These are phyloP conservation scores for Astur gentilis DNA, from an alignment of 2,113 vertebrate species.

Conservation along the genomic window DNA sequence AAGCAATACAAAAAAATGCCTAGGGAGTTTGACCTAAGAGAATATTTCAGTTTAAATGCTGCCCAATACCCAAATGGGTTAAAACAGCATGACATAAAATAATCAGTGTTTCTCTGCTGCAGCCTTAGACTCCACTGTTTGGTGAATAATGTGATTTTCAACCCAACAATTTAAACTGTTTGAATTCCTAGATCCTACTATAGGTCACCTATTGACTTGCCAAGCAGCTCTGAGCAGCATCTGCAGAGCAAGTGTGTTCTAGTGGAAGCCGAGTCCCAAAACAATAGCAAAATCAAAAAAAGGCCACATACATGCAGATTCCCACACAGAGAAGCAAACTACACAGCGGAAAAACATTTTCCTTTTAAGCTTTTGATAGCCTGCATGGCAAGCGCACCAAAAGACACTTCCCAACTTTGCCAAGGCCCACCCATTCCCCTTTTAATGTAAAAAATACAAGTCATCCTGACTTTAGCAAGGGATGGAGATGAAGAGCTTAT, in stretches of 20 bases:
- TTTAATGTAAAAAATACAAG: neutral
- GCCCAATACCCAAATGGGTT: neutral
- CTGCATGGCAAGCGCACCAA: accelerated
- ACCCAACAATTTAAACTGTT: neutral
- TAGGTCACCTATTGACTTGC: neutral
- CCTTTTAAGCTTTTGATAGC: neutral
- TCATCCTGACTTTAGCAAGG: neutral
- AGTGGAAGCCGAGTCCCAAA: neutral
- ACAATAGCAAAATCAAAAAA: neutral
- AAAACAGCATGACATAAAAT: neutral
- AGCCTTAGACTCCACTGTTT: neutral
- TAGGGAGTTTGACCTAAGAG: neutral
- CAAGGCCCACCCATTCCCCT: neutral
- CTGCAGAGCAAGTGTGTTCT: neutral
- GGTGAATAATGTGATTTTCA: neutral
- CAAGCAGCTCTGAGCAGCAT: neutral
- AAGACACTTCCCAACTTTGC: neutral
- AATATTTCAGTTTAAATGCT: neutral
- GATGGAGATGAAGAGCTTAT: neutral
- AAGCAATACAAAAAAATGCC: neutral
- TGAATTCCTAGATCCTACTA: neutral
- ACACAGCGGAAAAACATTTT: neutral
- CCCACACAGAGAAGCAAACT: neutral
- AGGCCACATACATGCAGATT: neutral
- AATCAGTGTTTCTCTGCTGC: neutral